Percentiles rank a stretch among this genome's conserved stretches.
Evolutionary conservation across 1,140 invertebrate genomes (phyloP).

Genomic region (Megalopta genalis): DNA sequence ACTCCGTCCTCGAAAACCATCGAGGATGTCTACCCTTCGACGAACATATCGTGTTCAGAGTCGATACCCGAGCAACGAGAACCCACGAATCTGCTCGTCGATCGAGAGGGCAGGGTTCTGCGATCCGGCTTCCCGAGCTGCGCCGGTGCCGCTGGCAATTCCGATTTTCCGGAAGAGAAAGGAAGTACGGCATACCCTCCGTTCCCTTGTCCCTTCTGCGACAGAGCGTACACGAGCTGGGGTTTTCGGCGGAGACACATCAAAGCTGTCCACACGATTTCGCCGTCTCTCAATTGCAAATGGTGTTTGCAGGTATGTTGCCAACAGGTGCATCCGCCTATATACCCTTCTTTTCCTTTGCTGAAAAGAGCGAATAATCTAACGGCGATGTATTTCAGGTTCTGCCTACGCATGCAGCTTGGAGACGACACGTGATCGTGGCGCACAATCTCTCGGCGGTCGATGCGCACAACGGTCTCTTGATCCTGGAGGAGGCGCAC

Average conservation of each 20-base stretch:
- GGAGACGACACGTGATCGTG: slow-evolving; percentile 82
- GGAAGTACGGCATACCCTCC: slow-evolving; percentile 76
- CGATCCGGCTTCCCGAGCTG: slow-evolving; percentile 39
- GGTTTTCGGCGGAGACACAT: slow-evolving; percentile 84
- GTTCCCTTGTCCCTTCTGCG: slow-evolving; percentile 84
- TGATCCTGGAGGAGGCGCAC: slow-evolving; percentile 84
- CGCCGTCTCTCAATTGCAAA: slow-evolving; percentile 81
- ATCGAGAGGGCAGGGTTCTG: slow-evolving; percentile 36
- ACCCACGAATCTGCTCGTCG: slow-evolving; percentile 21
- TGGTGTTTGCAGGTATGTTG: slow-evolving; percentile 79
- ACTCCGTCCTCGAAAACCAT: slow-evolving; percentile 11
- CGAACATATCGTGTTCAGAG: slow-evolving; percentile 27
- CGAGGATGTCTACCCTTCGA: slow-evolving; percentile 19
- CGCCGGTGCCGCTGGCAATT: slow-evolving; percentile 27
- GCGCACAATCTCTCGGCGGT: slow-evolving; percentile 81
- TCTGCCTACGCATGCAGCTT: slow-evolving; percentile 81
- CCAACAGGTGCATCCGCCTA: not conserved
- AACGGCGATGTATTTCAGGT: slow-evolving; percentile 62
- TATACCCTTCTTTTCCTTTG: too few relatives aligned
- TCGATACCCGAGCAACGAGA: slow-evolving; percentile 44
- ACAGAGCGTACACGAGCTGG: slow-evolving; percentile 84
- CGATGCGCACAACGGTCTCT: slow-evolving; percentile 82
- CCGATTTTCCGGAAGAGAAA: slow-evolving; percentile 58
- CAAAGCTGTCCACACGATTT: slow-evolving; percentile 82
- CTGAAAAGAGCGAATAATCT: too few relatives aligned